A percentile compares a stretch with the other conserved stretches of the same genome.
phyloP scores from a whole-genome alignment of 1,140 invertebrate species.

The Drosophila nigromelanica region DNA sequence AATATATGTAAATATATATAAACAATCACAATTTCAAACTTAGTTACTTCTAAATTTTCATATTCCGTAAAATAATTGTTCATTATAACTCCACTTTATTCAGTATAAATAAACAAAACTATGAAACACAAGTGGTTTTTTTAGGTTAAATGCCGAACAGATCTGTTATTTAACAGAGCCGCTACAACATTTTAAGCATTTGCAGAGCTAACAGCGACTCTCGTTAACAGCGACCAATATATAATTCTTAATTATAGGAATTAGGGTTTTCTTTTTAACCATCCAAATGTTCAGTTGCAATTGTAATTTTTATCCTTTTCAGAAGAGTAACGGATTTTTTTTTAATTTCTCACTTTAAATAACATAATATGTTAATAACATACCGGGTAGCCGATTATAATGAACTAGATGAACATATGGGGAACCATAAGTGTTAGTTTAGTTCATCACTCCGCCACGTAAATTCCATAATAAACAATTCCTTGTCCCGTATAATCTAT shows the following conservation, averaged over 20 bases:
- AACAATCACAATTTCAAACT: not conserved
- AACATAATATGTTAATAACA: constrained; percentile 4
- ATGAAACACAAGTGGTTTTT: constrained; percentile 13
- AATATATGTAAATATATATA: not conserved
- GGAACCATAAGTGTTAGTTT: not conserved
- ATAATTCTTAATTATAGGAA: not conserved
- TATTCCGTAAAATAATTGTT: constrained; percentile 71
- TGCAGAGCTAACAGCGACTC: not conserved
- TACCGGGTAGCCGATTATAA: not conserved
- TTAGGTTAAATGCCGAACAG: constrained; percentile 25
- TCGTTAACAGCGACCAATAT: not conserved
- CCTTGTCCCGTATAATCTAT: not conserved
- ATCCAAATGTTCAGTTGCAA: too few relatives aligned
- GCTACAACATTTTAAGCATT: not conserved
- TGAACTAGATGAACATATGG: constrained; percentile 2
- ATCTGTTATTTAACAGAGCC: constrained; percentile 24
- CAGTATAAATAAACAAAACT: constrained; percentile 3
- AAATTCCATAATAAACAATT: constrained; percentile 35
- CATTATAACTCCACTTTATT: constrained; percentile 20
- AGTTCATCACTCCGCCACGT: constrained; percentile 34
- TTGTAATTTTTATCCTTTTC: too few relatives aligned
- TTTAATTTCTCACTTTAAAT: not conserved
- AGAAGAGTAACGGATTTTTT: too few relatives aligned
- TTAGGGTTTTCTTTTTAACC: too few relatives aligned
- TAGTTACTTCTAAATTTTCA: constrained; percentile 67